Evolutionary conservation across 2,113 vertebrate genomes (phyloP).

Genomic region (Diphyllodes magnificus): DNA sequence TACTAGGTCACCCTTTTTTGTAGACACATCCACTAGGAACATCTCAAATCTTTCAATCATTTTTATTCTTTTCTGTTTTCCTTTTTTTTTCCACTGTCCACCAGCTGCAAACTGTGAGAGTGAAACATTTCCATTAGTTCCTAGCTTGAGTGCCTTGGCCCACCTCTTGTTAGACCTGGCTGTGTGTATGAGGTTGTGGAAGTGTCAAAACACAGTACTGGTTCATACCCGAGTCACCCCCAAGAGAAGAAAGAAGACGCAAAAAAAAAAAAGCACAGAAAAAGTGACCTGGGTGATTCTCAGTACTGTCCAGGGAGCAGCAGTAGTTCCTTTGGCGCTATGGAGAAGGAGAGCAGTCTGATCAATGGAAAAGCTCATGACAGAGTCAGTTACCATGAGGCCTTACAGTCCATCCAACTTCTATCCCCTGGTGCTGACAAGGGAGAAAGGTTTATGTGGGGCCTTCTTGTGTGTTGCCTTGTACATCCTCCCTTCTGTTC

Average conservation of each 20-base stretch:
- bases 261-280: not conserved
- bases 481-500: not conserved
- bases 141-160: not conserved
- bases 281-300: not conserved
- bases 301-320: not conserved
- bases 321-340: not conserved
- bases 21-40: fast-evolving
- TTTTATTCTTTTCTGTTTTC: not conserved
- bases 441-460: not conserved
- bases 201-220: not conserved
- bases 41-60: not conserved
- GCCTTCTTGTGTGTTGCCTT: not conserved
- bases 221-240: not conserved
- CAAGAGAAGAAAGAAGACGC: not conserved
- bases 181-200: not conserved
- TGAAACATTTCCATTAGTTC: not conserved
- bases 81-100: fast-evolving
- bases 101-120: not conserved
- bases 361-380: not conserved
- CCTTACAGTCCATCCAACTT: not conserved
- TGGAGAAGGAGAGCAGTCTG: not conserved
- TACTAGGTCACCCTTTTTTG: not conserved
- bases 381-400: not conserved
- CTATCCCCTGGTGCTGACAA: not conserved
- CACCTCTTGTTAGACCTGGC: not conserved